These are phyloP conservation scores for Rhinatrema bivittatum DNA, from an alignment of 2,797 vertebrate genomes.

Conservation along the genomic window DNA sequence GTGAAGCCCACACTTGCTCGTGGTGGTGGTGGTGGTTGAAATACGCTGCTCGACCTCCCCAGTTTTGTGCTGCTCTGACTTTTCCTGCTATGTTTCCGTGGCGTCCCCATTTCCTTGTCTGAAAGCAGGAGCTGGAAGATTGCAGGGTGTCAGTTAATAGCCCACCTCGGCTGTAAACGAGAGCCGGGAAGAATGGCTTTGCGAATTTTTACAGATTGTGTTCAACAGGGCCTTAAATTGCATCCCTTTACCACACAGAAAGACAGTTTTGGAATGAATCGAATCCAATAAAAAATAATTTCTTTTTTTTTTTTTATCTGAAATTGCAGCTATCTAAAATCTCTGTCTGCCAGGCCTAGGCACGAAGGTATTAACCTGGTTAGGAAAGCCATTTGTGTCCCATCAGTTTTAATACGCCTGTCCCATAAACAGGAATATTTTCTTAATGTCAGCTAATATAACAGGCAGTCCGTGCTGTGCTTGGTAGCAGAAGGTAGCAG, in stretches of 20 bases:
- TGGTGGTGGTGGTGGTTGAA: no score
- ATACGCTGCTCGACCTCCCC: no score
- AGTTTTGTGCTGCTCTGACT: background rate
- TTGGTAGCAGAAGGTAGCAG: background rate
- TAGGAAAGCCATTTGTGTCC: conserved; percentile 31
- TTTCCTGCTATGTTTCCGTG: conserved; percentile 3
- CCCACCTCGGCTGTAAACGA: conserved; percentile 25
- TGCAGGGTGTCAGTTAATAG: conserved; percentile 14
- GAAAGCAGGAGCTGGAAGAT: background rate
- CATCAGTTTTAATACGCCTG: conserved; percentile 22
- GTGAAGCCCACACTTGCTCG: no score
- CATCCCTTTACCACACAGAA: conserved; percentile 48
- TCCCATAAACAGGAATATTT: conserved; percentile 13
- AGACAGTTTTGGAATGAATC: conserved; percentile 41
- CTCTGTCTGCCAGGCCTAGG: conserved; percentile 24
- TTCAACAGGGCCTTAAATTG: conserved; percentile 58
- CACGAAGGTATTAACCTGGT: conserved; percentile 29
- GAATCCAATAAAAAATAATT: conserved; percentile 45
- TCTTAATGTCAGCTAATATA: background rate
- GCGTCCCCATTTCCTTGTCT: conserved; percentile 9
- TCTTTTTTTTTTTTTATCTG: conserved; percentile 38
- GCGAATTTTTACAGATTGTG: conserved; percentile 39
- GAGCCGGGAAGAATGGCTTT: conserved; percentile 25
- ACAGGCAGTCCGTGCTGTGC: background rate
- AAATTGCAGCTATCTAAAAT: conserved; percentile 22